A percentile compares a stretch with the other conserved stretches of the same genome.
phyloP scores from a whole-genome alignment of 1,140 invertebrate genomes.

The Euborellia annulipes region DNA sequence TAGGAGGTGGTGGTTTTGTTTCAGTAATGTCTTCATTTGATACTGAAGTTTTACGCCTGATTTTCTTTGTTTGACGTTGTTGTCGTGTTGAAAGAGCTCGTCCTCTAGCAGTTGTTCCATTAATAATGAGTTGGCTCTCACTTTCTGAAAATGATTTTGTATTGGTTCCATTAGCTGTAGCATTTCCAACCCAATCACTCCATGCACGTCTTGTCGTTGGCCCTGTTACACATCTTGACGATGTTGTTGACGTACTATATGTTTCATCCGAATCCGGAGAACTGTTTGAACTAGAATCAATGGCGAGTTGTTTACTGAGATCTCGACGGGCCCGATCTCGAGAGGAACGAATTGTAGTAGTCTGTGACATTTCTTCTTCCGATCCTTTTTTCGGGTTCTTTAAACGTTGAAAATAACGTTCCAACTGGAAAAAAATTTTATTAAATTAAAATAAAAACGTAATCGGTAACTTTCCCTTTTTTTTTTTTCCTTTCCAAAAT shows the following conservation, averaged over 20 bases:
- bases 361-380: slow-evolving; percentile 6
- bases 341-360: slow-evolving; percentile 2
- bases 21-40: slow-evolving; percentile 15
- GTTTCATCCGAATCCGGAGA: slow-evolving; percentile 19
- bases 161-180: too few species aligned
- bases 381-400: slow-evolving; percentile 56
- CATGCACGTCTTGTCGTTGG: slow-evolving; percentile 56
- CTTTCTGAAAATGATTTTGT: too few species aligned
- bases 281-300: slow-evolving; percentile 25
- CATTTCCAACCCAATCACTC: slow-evolving; percentile 44
- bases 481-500: too few species aligned
- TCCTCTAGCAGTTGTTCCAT: too few species aligned
- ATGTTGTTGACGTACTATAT: neutral
- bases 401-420: slow-evolving; percentile 85
- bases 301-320: slow-evolving; percentile 22
- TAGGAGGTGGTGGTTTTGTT: slow-evolving; percentile 21
- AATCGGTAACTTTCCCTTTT: too few species aligned
- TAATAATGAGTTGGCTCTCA: too few species aligned
- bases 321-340: slow-evolving; percentile 25
- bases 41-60: slow-evolving; percentile 29
- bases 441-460: slow-evolving; percentile 15
- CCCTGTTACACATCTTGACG: slow-evolving; percentile 30
- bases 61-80: slow-evolving; percentile 17
- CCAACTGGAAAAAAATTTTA: slow-evolving; percentile 47
- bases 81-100: neutral